phyloP scores from a whole-genome alignment of 2,113 vertebrate genomes.

The Toxotes chatareus region DNA sequence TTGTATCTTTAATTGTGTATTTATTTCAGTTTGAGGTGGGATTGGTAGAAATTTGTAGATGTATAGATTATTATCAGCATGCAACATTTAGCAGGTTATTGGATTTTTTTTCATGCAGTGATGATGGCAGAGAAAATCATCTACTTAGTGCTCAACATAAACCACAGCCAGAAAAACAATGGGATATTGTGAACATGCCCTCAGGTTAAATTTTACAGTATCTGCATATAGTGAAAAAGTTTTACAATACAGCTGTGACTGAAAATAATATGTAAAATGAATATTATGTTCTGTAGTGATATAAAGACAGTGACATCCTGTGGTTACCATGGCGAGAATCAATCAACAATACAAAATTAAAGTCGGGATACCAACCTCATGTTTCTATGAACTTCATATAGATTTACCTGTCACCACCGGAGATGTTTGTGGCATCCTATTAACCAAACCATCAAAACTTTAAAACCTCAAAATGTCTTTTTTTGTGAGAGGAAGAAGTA shows the following conservation, averaged over 20 bases:
- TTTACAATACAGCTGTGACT: background rate
- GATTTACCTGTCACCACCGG: background rate
- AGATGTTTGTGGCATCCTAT: constrained; percentile 26
- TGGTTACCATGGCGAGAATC: background rate
- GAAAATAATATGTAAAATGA: background rate
- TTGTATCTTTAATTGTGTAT: too few relatives aligned
- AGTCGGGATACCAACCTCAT: background rate
- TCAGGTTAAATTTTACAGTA: background rate
- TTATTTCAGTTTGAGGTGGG: too few relatives aligned
- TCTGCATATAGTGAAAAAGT: background rate
- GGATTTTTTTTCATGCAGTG: background rate
- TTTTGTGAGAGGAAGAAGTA: constrained; percentile 7
- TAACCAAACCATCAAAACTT: constrained; percentile 17
- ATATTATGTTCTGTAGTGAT: background rate
- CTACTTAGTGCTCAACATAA: background rate
- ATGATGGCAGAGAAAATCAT: background rate
- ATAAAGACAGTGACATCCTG: background rate
- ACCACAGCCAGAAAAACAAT: background rate
- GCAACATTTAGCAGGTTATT: background rate
- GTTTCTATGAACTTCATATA: constrained; percentile 22
- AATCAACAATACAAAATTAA: constrained; percentile 7
- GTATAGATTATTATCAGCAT: too few relatives aligned
- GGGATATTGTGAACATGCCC: background rate
- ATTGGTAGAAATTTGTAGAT: too few relatives aligned
- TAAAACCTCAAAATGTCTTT: background rate